These are phyloP conservation scores for Bolborhynchus lineola DNA, from an alignment of 2,113 vertebrate genomes.

Conservation along the genomic window DNA sequence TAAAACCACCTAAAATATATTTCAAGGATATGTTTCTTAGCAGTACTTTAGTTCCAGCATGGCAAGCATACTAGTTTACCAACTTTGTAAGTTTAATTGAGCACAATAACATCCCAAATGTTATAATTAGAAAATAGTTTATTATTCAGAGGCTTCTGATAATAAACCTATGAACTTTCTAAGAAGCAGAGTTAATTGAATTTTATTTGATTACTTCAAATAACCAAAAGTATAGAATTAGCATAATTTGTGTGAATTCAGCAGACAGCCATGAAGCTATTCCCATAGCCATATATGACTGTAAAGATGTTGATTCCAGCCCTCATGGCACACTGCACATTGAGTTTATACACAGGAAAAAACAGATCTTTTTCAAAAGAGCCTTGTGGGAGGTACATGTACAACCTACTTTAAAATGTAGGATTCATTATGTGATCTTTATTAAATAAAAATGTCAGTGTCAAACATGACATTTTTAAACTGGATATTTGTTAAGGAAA, in stretches of 20 bases:
- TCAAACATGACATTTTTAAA: neutral
- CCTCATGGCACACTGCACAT: neutral
- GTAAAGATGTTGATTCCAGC: neutral
- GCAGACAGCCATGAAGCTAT: neutral
- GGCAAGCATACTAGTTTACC: neutral
- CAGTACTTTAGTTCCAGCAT: neutral
- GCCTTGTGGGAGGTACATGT: neutral
- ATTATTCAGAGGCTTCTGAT: neutral
- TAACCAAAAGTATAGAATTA: neutral
- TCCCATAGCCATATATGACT: neutral
- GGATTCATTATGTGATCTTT: neutral
- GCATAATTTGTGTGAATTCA: neutral
- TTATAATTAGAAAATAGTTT: neutral
- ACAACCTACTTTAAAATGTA: neutral
- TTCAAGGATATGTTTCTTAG: no score
- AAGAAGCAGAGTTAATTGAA: neutral
- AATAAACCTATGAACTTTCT: neutral
- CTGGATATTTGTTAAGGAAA: neutral
- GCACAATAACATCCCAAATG: neutral
- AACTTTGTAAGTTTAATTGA: neutral
- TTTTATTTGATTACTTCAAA: conserved; percentile 12
- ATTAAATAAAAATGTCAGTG: neutral
- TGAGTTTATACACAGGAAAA: neutral
- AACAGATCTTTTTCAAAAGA: neutral
- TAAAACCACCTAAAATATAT: neutral